These are phyloP conservation scores for Tuta absoluta DNA, from an alignment of 2,888 invertebrate species.

Conservation along the genomic window DNA sequence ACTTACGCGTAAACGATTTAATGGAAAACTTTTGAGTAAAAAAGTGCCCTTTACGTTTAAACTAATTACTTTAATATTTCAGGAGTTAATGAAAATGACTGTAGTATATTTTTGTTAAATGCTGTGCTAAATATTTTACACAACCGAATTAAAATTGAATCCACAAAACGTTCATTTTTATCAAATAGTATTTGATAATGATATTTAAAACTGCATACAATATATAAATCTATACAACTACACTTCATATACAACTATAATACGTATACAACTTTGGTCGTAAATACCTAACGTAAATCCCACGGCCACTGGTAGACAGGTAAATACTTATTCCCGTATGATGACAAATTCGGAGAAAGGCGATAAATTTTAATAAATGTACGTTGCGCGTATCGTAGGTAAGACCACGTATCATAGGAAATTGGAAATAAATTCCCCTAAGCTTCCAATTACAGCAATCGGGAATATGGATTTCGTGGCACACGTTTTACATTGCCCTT, in stretches of 20 bases:
- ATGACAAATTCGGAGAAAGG: slow-evolving; percentile 38
- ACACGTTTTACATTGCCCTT: slow-evolving; percentile 51
- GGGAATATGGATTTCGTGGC: slow-evolving; percentile 66
- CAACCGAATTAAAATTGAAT: too few species aligned
- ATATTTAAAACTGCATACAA: too few species aligned
- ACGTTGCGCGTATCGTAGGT: slow-evolving; percentile 56
- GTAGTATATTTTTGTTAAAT: too few species aligned
- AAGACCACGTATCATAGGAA: slow-evolving; percentile 70
- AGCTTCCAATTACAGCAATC: slow-evolving; percentile 79
- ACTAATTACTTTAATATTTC: too few species aligned
- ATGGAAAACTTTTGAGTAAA: too few species aligned
- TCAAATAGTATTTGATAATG: too few species aligned
- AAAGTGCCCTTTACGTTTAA: too few species aligned
- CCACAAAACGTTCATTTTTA: too few species aligned
- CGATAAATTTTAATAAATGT: slow-evolving; percentile 53
- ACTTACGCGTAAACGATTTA: too few species aligned
- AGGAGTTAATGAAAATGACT: too few species aligned
- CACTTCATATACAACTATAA: background rate
- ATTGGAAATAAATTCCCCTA: slow-evolving; percentile 80
- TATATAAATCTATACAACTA: too few species aligned
- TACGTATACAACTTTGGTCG: background rate
- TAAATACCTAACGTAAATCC: background rate
- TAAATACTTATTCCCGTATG: slow-evolving; percentile 2
- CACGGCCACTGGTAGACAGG: background rate
- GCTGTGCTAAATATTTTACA: too few species aligned